phyloP scores from a whole-genome alignment of 2,888 invertebrate species.

The Lottia gigantea region DNA sequence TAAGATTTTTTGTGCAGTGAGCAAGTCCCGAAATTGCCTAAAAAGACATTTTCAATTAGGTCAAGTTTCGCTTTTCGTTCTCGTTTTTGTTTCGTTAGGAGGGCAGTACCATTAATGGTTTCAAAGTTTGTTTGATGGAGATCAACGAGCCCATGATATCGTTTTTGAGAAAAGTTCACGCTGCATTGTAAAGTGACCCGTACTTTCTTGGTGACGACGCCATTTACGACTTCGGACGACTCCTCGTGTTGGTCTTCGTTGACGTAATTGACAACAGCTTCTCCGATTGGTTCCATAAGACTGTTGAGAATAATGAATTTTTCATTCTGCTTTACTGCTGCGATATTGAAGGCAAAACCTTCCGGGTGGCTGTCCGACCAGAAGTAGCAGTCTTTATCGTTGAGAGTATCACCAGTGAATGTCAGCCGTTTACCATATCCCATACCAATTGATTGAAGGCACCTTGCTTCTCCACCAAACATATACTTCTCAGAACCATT shows the following conservation, averaged over 20 bases:
- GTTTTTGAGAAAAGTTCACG: constrained; percentile 38
- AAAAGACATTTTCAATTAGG: constrained; percentile 37
- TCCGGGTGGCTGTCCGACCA: constrained; percentile 82
- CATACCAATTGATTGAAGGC: constrained; percentile 77
- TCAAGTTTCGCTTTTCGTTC: constrained; percentile 34
- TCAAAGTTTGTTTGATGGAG: constrained; percentile 38
- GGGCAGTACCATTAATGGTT: constrained; percentile 40
- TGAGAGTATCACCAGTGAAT: constrained; percentile 76
- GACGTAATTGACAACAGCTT: constrained; percentile 36
- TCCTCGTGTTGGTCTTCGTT: constrained; percentile 42
- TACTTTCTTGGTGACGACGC: constrained; percentile 38
- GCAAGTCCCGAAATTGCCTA: constrained; percentile 38
- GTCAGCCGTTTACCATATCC: constrained; percentile 81
- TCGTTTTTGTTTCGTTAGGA: constrained; percentile 41
- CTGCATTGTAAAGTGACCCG: constrained; percentile 42
- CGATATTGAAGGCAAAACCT: constrained; percentile 76
- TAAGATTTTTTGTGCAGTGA: constrained; percentile 34
- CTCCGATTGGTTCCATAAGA: constrained; percentile 37
- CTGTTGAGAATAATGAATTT: constrained; percentile 77
- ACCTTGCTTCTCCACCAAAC: constrained; percentile 77
- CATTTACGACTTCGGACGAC: constrained; percentile 31
- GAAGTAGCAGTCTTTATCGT: constrained; percentile 76
- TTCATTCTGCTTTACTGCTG: constrained; percentile 76
- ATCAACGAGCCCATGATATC: constrained; percentile 36
- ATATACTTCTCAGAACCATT: constrained; percentile 72